Percentiles rank a stretch among this genome's conserved stretches.
These are phyloP conservation scores for Mamestra configurata DNA, from an alignment of 1,140 invertebrate species.

Conservation along the genomic window DNA sequence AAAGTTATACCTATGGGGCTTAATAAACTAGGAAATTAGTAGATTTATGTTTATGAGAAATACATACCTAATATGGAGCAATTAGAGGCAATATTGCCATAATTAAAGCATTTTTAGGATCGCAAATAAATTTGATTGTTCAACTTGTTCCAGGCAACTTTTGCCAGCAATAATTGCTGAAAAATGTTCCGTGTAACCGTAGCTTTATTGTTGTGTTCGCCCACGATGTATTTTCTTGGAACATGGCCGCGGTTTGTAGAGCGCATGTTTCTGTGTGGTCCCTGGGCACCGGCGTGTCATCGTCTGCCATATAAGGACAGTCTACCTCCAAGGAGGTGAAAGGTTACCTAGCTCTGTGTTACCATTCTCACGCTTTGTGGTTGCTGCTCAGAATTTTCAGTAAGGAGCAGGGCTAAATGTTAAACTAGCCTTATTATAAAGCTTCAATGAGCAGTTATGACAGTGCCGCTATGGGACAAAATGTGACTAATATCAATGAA, in stretches of 20 bases:
- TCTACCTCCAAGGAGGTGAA: constrained; percentile 64
- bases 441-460: no score
- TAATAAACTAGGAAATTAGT: no score
- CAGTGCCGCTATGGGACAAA: no score
- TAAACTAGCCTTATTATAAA: not conserved
- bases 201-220: constrained; percentile 28
- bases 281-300: constrained; percentile 43
- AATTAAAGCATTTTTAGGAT: not conserved
- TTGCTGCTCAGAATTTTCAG: not conserved
- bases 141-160: not conserved
- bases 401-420: not conserved
- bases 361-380: constrained; percentile 60
- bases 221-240: constrained; percentile 36
- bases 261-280: constrained; percentile 57
- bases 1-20: no score
- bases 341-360: constrained; percentile 61
- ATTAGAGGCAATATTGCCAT: not conserved
- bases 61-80: no score
- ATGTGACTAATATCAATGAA: no score
- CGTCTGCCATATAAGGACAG: constrained; percentile 56
- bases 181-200: not conserved
- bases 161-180: not conserved
- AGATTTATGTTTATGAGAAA: no score
- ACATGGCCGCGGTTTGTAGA: constrained; percentile 16
- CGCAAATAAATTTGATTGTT: not conserved